Conservation (phyloP, 2,797 vertebrate species). For the Enteromius radiatus region DNA sequence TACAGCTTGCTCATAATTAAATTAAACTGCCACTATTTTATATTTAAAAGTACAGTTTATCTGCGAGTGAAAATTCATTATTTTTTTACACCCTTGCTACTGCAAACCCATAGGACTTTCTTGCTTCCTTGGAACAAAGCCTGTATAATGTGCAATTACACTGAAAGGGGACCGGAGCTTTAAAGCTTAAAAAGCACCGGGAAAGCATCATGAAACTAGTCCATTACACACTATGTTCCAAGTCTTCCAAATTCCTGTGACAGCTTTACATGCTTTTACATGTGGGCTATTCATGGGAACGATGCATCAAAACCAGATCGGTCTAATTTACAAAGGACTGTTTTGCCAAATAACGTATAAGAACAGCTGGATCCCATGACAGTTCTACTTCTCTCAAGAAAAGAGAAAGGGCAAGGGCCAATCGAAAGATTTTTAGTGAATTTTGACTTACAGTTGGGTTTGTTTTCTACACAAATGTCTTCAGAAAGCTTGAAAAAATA, state of each 20-base stretch:
- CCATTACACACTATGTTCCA: neutral
- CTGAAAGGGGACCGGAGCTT: neutral
- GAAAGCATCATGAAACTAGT: neutral
- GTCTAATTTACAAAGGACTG: neutral
- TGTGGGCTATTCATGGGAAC: neutral
- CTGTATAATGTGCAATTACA: neutral
- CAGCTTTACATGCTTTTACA: too few species aligned
- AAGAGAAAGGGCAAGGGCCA: neutral
- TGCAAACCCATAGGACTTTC: neutral
- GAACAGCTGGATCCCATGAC: neutral
- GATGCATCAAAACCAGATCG: neutral
- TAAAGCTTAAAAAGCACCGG: neutral
- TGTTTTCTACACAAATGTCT: neutral
- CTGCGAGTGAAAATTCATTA: neutral
- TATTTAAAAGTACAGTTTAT: neutral
- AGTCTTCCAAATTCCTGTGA: neutral
- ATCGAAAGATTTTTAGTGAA: neutral
- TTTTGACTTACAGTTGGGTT: neutral
- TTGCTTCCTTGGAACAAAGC: neutral
- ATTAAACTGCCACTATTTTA: neutral
- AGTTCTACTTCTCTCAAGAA: neutral
- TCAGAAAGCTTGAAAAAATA: neutral
- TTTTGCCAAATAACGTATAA: neutral
- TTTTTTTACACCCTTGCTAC: neutral
- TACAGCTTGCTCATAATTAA: neutral